Conservation (phyloP, 2,797 vertebrate genomes). For the Spinibarbus caldwelli region DNA sequence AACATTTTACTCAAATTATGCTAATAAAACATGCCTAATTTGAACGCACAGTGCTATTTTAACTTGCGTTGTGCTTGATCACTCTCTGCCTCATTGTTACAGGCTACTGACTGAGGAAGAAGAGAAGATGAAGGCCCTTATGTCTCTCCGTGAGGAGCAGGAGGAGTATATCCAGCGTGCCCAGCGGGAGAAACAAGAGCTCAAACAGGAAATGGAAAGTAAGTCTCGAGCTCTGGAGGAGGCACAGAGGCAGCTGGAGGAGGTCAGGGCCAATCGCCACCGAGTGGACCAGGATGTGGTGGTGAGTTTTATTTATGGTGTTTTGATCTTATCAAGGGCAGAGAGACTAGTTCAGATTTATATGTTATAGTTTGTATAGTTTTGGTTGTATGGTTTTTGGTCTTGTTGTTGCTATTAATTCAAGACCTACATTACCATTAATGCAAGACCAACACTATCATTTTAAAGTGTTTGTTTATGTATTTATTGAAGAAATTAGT, state of each 20-base stretch:
- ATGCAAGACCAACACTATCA: no score
- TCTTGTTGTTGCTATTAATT: background rate
- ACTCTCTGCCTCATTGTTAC: conserved; percentile 10
- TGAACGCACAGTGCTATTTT: no score
- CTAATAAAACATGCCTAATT: no score
- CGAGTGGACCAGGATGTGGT: conserved; percentile 93
- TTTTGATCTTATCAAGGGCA: background rate
- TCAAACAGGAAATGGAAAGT: conserved; percentile 95
- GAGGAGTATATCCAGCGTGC: conserved; percentile 92
- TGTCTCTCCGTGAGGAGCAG: conserved; percentile 93
- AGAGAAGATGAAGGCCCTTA: conserved; percentile 91
- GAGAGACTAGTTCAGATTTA: background rate
- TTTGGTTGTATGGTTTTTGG: background rate
- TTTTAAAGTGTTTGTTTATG: no score
- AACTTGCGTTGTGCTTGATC: background rate
- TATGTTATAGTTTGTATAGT: background rate
- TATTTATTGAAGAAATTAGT: no score
- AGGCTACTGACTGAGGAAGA: conserved; percentile 95
- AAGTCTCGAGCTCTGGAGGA: conserved; percentile 89
- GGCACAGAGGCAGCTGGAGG: conserved; percentile 93
- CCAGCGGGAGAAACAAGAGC: conserved; percentile 92
- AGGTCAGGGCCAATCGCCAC: conserved; percentile 93
- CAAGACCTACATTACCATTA: background rate
- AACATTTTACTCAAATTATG: no score
- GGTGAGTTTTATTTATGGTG: conserved; percentile 73